A percentile compares a stretch with the other conserved stretches of the same genome.
Evolutionary conservation across 2,888 invertebrate genomes (phyloP).

Genomic region (Troides aeacus): DNA sequence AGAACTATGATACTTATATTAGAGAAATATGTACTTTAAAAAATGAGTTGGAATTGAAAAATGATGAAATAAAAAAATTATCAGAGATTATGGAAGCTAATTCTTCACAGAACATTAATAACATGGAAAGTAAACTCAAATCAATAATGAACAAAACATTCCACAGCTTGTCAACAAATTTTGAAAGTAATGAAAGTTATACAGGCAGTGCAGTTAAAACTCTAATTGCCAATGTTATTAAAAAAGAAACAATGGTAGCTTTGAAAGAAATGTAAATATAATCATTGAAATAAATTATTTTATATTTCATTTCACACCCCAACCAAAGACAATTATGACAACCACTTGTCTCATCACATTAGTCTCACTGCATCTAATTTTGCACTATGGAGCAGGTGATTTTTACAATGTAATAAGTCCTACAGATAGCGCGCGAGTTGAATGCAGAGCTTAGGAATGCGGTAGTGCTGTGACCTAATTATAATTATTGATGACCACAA

Average conservation of each 20-base stretch:
- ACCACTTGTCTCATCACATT: too few relatives aligned
- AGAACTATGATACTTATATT: slow-evolving; percentile 34
- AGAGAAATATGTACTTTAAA: slow-evolving; percentile 29
- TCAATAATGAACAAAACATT: slow-evolving; percentile 68
- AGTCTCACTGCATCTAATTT: too few relatives aligned
- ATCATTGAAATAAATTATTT: not conserved
- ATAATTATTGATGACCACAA: too few relatives aligned
- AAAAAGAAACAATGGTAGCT: slow-evolving; percentile 58
- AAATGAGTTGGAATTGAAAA: slow-evolving; percentile 34
- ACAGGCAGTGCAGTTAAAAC: slow-evolving; percentile 57
- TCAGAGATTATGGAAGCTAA: slow-evolving; percentile 37
- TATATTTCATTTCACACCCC: too few relatives aligned
- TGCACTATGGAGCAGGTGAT: too few relatives aligned
- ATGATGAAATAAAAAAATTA: slow-evolving; percentile 29
- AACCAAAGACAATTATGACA: too few relatives aligned
- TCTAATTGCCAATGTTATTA: slow-evolving; percentile 58
- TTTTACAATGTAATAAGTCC: too few relatives aligned
- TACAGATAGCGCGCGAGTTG: too few relatives aligned
- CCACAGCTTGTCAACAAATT: slow-evolving; percentile 56
- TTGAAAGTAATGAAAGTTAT: slow-evolving; percentile 52
- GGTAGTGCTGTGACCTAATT: too few relatives aligned
- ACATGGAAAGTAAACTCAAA: slow-evolving; percentile 44
- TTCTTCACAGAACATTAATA: slow-evolving; percentile 27
- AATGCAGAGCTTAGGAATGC: too few relatives aligned
- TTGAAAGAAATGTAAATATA: slow-evolving; percentile 41